A percentile compares a stretch with the other conserved stretches of the same genome.
Evolutionary conservation across 2,888 invertebrate species (phyloP).

Genomic region (Leucozona laternaria): DNA sequence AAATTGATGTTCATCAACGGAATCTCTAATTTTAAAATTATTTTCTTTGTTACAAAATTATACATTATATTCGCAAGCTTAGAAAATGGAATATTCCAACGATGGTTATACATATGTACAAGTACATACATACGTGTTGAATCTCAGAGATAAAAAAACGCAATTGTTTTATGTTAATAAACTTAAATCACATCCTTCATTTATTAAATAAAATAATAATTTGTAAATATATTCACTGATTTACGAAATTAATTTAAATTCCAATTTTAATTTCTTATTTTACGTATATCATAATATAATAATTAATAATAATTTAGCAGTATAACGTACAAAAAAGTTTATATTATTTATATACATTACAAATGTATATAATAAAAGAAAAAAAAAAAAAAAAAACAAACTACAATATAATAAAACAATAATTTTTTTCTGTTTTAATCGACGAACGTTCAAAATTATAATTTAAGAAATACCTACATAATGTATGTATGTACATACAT

Average conservation of each 20-base stretch:
- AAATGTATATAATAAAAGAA: not conserved
- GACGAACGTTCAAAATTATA: slow-evolving; percentile 36
- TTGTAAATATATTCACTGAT: slow-evolving; percentile 60
- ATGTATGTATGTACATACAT: slow-evolving; percentile 29
- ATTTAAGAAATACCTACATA: slow-evolving; percentile 42
- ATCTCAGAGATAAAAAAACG: not conserved
- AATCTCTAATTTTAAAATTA: too few species aligned
- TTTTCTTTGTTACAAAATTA: too few species aligned
- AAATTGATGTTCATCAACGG: too few species aligned
- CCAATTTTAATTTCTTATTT: slow-evolving; percentile 31
- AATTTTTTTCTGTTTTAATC: slow-evolving; percentile 34
- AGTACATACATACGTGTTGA: not conserved
- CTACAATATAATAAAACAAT: slow-evolving; percentile 44
- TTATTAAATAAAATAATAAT: slow-evolving; percentile 41
- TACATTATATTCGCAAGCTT: not conserved
- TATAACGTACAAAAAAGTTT: slow-evolving; percentile 45
- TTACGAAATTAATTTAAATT: slow-evolving; percentile 36
- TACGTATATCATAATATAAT: too few species aligned
- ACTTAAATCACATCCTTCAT: slow-evolving; percentile 71
- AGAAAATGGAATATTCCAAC: not conserved
- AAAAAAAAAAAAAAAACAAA: slow-evolving; percentile 48
- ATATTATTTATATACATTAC: slow-evolving; percentile 5
- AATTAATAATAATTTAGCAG: slow-evolving; percentile 66
- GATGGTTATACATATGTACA: not conserved
- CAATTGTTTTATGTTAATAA: slow-evolving; percentile 40